Evolutionary conservation across 2,888 invertebrate genomes (phyloP).

Genomic region (Timema podura): DNA sequence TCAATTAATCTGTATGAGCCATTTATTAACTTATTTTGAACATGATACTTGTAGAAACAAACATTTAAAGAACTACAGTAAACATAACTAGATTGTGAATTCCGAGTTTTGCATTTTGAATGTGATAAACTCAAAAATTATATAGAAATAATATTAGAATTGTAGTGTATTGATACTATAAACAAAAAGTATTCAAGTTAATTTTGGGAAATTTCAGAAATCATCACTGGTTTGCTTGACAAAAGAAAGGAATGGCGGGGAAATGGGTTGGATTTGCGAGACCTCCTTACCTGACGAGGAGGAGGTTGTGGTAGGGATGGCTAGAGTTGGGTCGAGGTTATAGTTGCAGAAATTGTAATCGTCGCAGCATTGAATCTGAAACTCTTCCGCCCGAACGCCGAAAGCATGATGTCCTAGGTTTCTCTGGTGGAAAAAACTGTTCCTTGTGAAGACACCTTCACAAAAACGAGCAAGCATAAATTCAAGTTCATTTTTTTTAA

Average conservation of each 20-base stretch:
- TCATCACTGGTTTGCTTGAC: not conserved
- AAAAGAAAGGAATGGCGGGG: constrained; percentile 6
- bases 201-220: too few relatives aligned
- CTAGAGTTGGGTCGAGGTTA: constrained; percentile 46
- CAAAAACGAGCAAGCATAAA: constrained; percentile 11
- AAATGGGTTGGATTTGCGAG: constrained; percentile 11
- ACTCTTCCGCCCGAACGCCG: constrained; percentile 42
- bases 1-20: too few relatives aligned
- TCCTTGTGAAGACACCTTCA: constrained; percentile 51
- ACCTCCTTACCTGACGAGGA: constrained; percentile 39
- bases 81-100: too few relatives aligned
- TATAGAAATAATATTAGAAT: too few relatives aligned
- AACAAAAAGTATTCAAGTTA: too few relatives aligned
- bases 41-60: too few relatives aligned
- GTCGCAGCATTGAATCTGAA: constrained; percentile 50
- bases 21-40: too few relatives aligned
- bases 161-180: too few relatives aligned
- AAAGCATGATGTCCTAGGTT: constrained; percentile 48
- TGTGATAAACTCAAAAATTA: too few relatives aligned
- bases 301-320: constrained; percentile 46
- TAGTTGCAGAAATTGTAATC: constrained; percentile 57
- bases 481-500: too few relatives aligned
- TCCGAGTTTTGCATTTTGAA: too few relatives aligned
- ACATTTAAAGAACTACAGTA: too few relatives aligned
- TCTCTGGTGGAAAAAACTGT: constrained; percentile 59